A percentile compares a stretch with the other conserved stretches of the same genome.
Conservation (phyloP, 2,797 vertebrate genomes). For the Gallinago solitaria region DNA sequence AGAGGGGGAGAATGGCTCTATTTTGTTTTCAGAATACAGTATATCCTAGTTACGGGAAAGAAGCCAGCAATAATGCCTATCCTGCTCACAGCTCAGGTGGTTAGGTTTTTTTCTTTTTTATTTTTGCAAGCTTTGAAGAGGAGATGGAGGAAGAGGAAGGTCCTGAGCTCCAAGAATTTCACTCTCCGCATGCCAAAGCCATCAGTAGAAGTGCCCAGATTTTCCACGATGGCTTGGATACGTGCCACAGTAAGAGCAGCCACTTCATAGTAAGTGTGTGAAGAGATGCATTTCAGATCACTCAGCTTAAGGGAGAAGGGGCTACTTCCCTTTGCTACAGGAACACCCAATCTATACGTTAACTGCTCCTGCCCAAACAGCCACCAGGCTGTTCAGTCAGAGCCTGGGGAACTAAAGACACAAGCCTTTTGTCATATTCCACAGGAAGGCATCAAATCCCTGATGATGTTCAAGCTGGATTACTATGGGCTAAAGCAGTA, state of each 20-base stretch:
- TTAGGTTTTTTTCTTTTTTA: neutral
- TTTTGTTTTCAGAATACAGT: neutral
- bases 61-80: neutral
- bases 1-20: neutral
- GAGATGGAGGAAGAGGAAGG: neutral
- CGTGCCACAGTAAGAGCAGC: neutral
- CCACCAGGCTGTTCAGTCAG: neutral
- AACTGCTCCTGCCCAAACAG: neutral
- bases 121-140: neutral
- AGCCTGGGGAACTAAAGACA: neutral
- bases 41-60: neutral
- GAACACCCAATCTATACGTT: rapidly evolving
- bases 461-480: neutral
- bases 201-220: neutral
- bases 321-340: neutral
- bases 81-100: neutral
- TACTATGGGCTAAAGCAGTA: neutral
- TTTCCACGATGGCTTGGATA: neutral
- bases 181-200: neutral
- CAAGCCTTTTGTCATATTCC: neutral
- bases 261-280: neutral
- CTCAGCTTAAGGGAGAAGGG: neutral
- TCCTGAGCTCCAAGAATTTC: neutral
- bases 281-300: neutral
- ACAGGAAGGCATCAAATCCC: neutral